Base-by-base conservation (phyloP, 1,140 invertebrate species). In the Diorhabda elongata region DNA sequence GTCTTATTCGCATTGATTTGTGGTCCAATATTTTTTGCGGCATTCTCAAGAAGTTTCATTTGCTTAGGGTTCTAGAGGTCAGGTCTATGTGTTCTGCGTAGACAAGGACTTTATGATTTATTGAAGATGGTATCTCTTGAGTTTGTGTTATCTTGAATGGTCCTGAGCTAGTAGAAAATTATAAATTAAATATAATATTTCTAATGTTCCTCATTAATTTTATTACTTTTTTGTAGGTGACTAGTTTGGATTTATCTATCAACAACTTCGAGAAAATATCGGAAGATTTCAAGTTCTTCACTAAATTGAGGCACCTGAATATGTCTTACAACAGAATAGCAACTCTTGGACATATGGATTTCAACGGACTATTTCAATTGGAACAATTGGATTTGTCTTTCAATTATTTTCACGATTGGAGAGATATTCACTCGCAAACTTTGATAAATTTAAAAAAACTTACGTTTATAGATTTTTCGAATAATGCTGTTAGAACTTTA, bases 331-430 rank as follows among this genome's bases (percentile, higher is more conserved):
- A 89, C 73, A 71, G 78, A 60, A 81, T 88, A 42, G 77, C 73
- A 4, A 74, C 74, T 41, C 64, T 89, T 61, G 78, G 78, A 3
- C 69, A 71, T 44, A 72, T 81, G 63, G 80, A 83, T 3, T 78
- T 88, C 3, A 68, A 81, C 42, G 85, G 84, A 5, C 81, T 87
- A 9, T 82, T 78, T 7, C 76, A 81, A 2, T 75, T 89, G 26
- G 79, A 85, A 72, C 77, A 79, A 3, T 73, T 89, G 44, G 81
- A 86, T 74, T 76, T 88, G 68, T 82, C 83, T 8, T 82, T 77
- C 65, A 88, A 88, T 73, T 74, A 80, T 8, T 85, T 89, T 60
- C 78, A 74, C 26, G 78, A 81, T 61, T 88, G 86, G 87, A 69
- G 78, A 3, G 79, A 83, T 58, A 76, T 88, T 76, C 66, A 72